A percentile compares a stretch with the other conserved stretches of the same genome.
Conservation (phyloP, 2,113 vertebrate genomes). For the Papio anubis region DNA sequence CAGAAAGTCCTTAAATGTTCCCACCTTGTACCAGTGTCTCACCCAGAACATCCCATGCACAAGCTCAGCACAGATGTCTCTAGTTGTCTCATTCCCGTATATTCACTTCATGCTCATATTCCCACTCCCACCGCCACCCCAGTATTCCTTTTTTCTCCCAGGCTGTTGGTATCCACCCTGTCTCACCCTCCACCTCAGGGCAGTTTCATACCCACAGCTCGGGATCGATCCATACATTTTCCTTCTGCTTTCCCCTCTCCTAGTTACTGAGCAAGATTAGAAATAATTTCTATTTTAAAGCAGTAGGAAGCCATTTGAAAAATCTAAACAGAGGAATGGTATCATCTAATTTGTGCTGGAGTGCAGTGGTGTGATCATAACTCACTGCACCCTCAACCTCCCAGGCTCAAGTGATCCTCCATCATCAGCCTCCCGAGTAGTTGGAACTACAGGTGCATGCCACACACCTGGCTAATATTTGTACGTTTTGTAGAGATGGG, state of each 20-base stretch:
- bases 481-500: neutral
- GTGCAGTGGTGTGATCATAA: neutral
- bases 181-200: neutral
- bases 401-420: neutral
- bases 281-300: neutral
- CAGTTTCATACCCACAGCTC: neutral
- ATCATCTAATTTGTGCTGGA: neutral
- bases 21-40: neutral
- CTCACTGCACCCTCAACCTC: neutral
- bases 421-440: neutral
- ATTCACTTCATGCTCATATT: neutral
- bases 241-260: neutral
- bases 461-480: neutral
- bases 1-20: neutral
- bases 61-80: neutral
- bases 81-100: neutral
- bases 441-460: neutral
- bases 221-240: neutral
- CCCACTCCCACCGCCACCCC: neutral
- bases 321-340: neutral
- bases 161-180: neutral
- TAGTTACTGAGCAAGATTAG: neutral
- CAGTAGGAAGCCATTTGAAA: neutral
- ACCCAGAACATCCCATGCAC: neutral
- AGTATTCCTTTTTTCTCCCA: neutral